Evolutionary conservation across 1,140 invertebrate genomes (phyloP), one percentile per base, ranked within the genome.

Genomic region (Micrasema minimum): DNA sequence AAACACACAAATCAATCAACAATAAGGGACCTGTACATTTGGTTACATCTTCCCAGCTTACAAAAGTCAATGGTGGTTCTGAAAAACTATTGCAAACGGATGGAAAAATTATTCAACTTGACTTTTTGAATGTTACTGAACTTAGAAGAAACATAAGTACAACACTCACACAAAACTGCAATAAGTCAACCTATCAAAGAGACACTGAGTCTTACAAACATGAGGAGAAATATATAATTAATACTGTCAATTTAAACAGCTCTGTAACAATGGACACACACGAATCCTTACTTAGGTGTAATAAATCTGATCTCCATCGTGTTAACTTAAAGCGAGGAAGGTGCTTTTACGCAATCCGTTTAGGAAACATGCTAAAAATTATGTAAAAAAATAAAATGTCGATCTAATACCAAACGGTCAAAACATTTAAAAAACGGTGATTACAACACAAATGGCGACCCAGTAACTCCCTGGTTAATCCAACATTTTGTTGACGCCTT

Each of bases 401-500:
- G 67, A 18, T 64, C 37, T 18, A 66, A 62, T 18, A 66, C 62
- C 12, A 72, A 69, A 48, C 66, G 41, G 10, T 61, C 74, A 26
- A 72, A 64, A 46, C 66, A 75, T 37, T 50, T 66, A 14, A 75
- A 70, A 43, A 57, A 69, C 11, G 38, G 45, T n/a, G 66, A 75
- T 20, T 66, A 65, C 35, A 69, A 72, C 59, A 38, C 71, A 11
- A 67, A 75, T 48, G 55, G 62, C n/a, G 74, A 72, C 16, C 41
- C 51, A 6, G 37, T 72, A 7, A 66, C 67, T 12, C 74, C 74
- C 20, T 75, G 69, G 74, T 46, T 75, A 14, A 55, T 72, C 11
- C 74, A 75, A 37, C 74, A 75, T 38, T 70, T 75, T 64, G 74
- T 72, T n/a, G 74, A 75, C 55, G 66, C 70, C 48, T 72, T 75